These are phyloP conservation scores for Smittia sp. DNA, from an alignment of 2,888 invertebrate genomes.

Conservation along the genomic window DNA sequence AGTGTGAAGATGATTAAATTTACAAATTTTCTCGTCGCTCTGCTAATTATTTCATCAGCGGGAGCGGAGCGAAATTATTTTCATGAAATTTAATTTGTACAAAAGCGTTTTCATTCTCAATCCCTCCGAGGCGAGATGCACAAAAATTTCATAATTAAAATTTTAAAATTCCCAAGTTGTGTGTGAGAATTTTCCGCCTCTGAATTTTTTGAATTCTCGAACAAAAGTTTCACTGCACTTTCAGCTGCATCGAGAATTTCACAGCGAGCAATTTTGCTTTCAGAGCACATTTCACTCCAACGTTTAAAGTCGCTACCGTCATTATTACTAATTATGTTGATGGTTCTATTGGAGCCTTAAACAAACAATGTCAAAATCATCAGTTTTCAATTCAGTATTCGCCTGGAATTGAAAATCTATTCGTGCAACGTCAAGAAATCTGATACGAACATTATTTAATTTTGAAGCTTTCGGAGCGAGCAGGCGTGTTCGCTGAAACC, in stretches of 20 bases:
- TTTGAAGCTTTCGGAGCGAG: too few species aligned
- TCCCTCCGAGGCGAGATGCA: background rate
- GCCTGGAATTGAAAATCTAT: too few species aligned
- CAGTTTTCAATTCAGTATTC: slow-evolving; percentile 2
- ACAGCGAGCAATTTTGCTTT: background rate
- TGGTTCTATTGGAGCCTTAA: background rate
- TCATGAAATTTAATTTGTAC: slow-evolving; percentile 4
- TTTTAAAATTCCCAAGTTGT: background rate
- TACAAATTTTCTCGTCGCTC: slow-evolving; percentile 1
- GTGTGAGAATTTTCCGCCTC: background rate
- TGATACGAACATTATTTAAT: too few species aligned
- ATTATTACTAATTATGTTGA: background rate
- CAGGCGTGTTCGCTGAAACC: too few species aligned
- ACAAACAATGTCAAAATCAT: background rate
- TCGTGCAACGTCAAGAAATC: too few species aligned
- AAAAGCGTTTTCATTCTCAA: background rate
- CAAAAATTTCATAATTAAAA: background rate
- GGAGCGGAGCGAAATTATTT: background rate
- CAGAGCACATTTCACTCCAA: background rate
- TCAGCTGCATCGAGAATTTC: background rate
- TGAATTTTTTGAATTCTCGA: background rate
- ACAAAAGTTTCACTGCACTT: background rate
- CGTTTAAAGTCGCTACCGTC: background rate
- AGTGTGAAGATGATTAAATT: background rate
- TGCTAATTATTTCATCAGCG: background rate